Percentiles rank a stretch among this genome's conserved stretches.
Evolutionary conservation across 2,888 invertebrate genomes (phyloP).

Genomic region (Drosophila sordidula): DNA sequence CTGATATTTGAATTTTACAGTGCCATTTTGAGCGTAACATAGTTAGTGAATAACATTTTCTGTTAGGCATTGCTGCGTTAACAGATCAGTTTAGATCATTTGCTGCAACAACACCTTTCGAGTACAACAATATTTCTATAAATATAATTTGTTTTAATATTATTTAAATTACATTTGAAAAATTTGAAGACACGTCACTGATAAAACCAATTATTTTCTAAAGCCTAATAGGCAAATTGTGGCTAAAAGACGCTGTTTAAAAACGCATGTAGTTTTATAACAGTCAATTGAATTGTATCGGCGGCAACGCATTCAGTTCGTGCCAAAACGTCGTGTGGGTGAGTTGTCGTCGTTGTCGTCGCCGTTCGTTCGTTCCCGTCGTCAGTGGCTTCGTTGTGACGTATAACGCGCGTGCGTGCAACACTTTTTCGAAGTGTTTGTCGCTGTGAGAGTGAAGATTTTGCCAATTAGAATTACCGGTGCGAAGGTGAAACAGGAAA

Average conservation of each 20-base stretch:
- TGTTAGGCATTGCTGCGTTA: conserved; percentile 5
- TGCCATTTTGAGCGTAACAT: conserved; percentile 22
- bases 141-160: not conserved
- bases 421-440: conserved; percentile 30
- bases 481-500: conserved; percentile 78
- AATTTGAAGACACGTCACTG: not conserved
- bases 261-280: conserved; percentile 12
- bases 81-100: conserved; percentile 33
- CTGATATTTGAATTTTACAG: not conserved
- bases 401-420: conserved; percentile 59
- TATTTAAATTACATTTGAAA: conserved; percentile 5
- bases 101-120: conserved; percentile 10
- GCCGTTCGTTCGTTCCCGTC: conserved; percentile 8
- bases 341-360: conserved; percentile 40
- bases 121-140: conserved; percentile 9
- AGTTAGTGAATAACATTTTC: conserved; percentile 1
- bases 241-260: not conserved
- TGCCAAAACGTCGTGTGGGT: conserved; percentile 61
- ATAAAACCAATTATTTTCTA: not conserved
- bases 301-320: conserved; percentile 49
- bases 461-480: conserved; percentile 71
- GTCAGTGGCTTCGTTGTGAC: conserved; percentile 22
- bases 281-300: conserved; percentile 14
- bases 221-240: not conserved
- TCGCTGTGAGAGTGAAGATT: conserved; percentile 38